Evolutionary conservation across 2,888 invertebrate genomes (phyloP), one percentile per base, ranked within the genome.

Genomic region (Nomada flava): DNA sequence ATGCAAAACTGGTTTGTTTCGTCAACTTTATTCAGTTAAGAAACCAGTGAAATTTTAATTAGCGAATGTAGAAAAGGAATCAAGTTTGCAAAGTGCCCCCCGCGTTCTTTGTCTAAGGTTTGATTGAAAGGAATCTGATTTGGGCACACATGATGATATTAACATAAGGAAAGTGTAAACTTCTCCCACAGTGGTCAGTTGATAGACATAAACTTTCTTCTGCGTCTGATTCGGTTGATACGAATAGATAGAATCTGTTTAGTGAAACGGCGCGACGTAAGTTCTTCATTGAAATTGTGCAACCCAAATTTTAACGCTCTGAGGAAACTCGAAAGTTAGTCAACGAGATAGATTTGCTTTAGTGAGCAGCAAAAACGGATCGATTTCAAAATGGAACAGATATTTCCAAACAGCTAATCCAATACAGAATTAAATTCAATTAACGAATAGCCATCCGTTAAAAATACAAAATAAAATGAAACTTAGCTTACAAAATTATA

Each of bases 251-350:
- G 20, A 20, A 2, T 3, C 5, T 44, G 62, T 36, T 36, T 36
- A 36, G 36, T 36, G 36, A 36, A 36, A 36, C 11, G 62, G 44
- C 42, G 20, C 11, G 44, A 62, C 10, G 20, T 29, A 53, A 20
- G 53, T 53, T 29, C 53, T 67, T 67, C 53, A 53, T 29, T 53
- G 36, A n/a, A 11, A 36, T 67, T 67, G 53, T 53, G 36, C n/a
- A 67, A 67, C 18, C 36, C 1, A 67, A 52, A 36, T n/a, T 53
- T 53, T 13, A 20, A 29, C 36, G 2, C 13, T 23, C 55, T 2
- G 15, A 20, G 13, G 18, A 15, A 36, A 42, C 11, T 20, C 15
- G 67, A 50, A 67, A 53, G 52, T 18, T 13, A 65, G 13, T 50
- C 26, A 13, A 15, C 26, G 4, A 26, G n/a, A 18, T 20, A n/a